Conservation (phyloP, 1,140 invertebrate species). For the Colletes gigas region DNA sequence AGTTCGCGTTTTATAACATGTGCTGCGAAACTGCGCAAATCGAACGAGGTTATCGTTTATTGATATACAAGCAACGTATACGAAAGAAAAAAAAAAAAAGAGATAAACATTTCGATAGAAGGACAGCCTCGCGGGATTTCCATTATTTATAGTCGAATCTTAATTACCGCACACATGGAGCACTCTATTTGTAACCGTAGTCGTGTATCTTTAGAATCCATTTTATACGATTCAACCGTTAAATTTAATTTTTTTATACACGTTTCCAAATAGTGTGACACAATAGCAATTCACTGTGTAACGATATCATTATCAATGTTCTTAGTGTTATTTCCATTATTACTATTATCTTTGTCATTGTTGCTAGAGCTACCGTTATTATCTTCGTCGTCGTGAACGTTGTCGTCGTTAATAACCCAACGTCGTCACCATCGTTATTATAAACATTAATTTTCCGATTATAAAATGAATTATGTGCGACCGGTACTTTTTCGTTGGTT, state of each 20-base stretch:
- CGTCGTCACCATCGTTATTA: not conserved
- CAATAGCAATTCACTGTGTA: constrained; percentile 25
- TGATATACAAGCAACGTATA: not conserved
- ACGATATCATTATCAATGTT: not conserved
- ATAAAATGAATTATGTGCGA: not conserved
- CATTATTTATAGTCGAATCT: not conserved
- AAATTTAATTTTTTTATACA: constrained; percentile 38
- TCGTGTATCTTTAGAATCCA: constrained; percentile 2
- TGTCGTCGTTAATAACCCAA: not conserved
- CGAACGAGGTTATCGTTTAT: not conserved
- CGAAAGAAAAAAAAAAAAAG: not conserved
- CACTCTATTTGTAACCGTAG: constrained; percentile 7
- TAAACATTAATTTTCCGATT: not conserved
- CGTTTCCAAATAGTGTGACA: constrained; percentile 4
- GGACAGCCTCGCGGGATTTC: not conserved
- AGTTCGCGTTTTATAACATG: not conserved
- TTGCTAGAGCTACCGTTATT: not conserved
- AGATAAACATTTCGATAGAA: constrained; percentile 10
- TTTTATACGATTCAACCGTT: constrained; percentile 28
- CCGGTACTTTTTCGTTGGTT: not conserved
- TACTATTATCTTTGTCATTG: not conserved
- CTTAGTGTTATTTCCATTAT: constrained; percentile 12
- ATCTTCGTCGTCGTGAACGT: not conserved
- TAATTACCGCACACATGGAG: not conserved
- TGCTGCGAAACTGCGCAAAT: not conserved